These are phyloP conservation scores for Idaea aversata DNA, from an alignment of 2,888 invertebrate species.

Conservation along the genomic window DNA sequence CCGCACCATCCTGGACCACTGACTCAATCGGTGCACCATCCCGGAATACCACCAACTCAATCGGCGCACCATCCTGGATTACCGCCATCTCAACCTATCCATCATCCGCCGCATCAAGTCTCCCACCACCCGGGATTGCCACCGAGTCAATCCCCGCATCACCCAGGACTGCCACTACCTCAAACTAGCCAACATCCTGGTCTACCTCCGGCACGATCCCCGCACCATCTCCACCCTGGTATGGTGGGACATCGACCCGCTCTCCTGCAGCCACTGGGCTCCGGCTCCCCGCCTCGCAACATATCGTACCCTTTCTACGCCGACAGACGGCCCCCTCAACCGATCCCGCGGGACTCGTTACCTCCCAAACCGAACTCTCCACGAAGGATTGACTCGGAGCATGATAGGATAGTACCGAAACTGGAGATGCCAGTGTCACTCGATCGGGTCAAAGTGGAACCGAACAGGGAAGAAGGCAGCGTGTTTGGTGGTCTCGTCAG, in stretches of 20 bases:
- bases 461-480: conserved; percentile 80
- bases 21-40: too few relatives aligned
- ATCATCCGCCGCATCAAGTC: too few relatives aligned
- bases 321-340: background rate
- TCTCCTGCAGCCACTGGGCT: conserved; percentile 34
- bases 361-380: too few relatives aligned
- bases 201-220: background rate
- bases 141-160: too few relatives aligned
- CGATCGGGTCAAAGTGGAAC: conserved; percentile 16
- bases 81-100: too few relatives aligned
- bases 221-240: background rate
- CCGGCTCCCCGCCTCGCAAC: conserved; percentile 17
- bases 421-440: conserved; percentile 1
- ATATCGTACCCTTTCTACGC: background rate
- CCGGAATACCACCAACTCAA: too few relatives aligned
- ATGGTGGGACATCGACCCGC: conserved; percentile 29
- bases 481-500: conserved; percentile 95
- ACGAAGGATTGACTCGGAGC: conserved; percentile 8
- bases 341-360: background rate
- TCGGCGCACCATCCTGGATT: too few relatives aligned
- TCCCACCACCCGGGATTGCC: too few relatives aligned
- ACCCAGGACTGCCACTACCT: too few relatives aligned
- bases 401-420: conserved; percentile 7
- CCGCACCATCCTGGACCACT: too few relatives aligned
- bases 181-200: too few relatives aligned